Base-by-base conservation (phyloP, 2,888 invertebrate genomes). In the Biston stratarius region DNA sequence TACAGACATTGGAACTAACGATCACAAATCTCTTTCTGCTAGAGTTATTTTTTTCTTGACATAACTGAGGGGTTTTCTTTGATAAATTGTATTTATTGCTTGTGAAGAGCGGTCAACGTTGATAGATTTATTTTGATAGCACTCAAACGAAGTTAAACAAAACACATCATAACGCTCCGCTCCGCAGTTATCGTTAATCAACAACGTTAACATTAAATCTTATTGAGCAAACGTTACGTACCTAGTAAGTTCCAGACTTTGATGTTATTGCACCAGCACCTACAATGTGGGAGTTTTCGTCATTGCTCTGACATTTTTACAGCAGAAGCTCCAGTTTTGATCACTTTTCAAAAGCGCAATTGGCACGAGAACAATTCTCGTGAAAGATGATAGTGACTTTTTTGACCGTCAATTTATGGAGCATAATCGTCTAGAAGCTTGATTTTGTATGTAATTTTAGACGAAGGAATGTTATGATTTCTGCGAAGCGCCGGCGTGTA, bases 331-430 rank as follows among this genome's bases (percentile, higher is more conserved):
- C 70, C 64, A 71, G 71, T 74, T 79, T 74, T 76, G 75, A 76
- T 82, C 74, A 63, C 67, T 69, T 69, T 72, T 72, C 68, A 63
- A 76, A 79, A 80, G 80, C 53, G 75, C 77, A 76, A 76, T 88
- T 91, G 90, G 91, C 89, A 90, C 72, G 67, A 60, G 75, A 76
- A 81, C 88, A 87, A 86, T 77, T 81, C 79, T 80, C 76, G 69
- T 74, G 73, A 83, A 81, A 82, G 82, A 76, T 67, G 56, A 61
- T 67, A 67, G 55, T 65, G 66, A 47, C 55, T 48, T 42, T 42
- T 55, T 55, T 55, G 55, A 55, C 55, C 55, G 56, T 61, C 34
- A 33, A 69, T 55, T 67, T 63, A 56, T 47, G 65, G 70, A 72
- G 56, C 72, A 72, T 65, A 74, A 71, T 71, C 77, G 78, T 80